Percentiles rank a stretch among this genome's conserved stretches.
Conservation (phyloP, 2,888 invertebrate genomes). For the Drosophila parthenogenetica region DNA sequence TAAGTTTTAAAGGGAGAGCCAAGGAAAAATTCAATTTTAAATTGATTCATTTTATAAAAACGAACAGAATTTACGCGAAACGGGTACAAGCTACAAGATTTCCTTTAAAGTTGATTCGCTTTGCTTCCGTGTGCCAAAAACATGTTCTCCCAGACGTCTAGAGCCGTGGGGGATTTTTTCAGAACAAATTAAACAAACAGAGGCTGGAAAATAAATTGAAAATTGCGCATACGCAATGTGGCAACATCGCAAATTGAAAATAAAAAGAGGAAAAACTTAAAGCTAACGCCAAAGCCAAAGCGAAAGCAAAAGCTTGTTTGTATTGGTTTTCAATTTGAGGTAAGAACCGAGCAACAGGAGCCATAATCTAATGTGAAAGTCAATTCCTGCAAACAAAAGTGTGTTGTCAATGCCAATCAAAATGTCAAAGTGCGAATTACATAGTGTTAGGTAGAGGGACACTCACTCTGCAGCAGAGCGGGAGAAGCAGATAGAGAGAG, state of each 20-base stretch:
- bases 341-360: constrained; percentile 16
- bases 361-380: constrained; percentile 52
- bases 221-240: constrained; percentile 54
- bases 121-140: constrained; percentile 15
- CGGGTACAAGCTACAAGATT: not conserved
- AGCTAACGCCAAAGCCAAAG: constrained; percentile 29
- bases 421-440: constrained; percentile 74
- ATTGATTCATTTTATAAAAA: too few relatives aligned
- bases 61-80: too few relatives aligned
- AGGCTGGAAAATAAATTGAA: constrained; percentile 33
- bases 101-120: constrained; percentile 3
- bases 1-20: too few relatives aligned
- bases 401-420: constrained; percentile 76
- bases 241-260: not conserved
- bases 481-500: not conserved
- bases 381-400: constrained; percentile 64
- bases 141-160: constrained; percentile 55
- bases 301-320: constrained; percentile 42
- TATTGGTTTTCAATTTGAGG: constrained; percentile 64
- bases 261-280: constrained; percentile 27
- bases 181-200: constrained; percentile 34
- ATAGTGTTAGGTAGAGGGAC: constrained; percentile 25
- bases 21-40: too few relatives aligned
- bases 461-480: not conserved
- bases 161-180: constrained; percentile 49